Evolutionary conservation across 1,140 invertebrate genomes (phyloP).

Genomic region (Drosophila pandora): DNA sequence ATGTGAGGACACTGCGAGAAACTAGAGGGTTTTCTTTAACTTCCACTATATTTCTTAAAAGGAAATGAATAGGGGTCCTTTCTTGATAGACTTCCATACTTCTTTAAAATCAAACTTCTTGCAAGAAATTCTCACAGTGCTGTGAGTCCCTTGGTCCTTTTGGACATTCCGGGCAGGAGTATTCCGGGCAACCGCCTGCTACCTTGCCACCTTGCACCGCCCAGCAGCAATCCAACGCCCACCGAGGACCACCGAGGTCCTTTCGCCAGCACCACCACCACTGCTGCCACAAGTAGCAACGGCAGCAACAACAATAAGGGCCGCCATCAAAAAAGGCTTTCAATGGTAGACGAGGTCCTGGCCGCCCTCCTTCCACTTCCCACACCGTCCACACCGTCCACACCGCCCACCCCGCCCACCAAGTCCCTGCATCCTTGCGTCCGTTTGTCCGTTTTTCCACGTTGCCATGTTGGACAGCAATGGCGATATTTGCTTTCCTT

Average conservation of each 20-base stretch:
- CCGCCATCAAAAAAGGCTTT: constrained; percentile 76
- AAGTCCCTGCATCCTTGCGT: constrained; percentile 19
- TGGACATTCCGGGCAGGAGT: constrained; percentile 59
- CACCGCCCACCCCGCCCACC: constrained; percentile 12
- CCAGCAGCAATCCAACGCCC: constrained; percentile 8
- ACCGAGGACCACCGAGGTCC: constrained; percentile 8
- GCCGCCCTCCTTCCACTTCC: constrained; percentile 13
- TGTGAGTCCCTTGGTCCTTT: constrained; percentile 59
- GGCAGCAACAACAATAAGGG: constrained; percentile 11
- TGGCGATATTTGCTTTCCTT: constrained; percentile 64
- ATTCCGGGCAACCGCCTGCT: constrained; percentile 47
- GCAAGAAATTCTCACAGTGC: constrained; percentile 4
- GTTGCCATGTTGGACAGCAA: constrained; percentile 62
- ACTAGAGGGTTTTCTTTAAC: not conserved
- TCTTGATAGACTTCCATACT: too few relatives aligned
- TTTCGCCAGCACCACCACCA: not conserved
- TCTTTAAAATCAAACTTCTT: too few relatives aligned
- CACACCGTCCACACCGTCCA: constrained; percentile 5
- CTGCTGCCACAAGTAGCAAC: constrained; percentile 18
- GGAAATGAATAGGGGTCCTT: too few relatives aligned
- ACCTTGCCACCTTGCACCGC: constrained; percentile 55
- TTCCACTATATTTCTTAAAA: not conserved
- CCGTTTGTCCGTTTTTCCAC: constrained; percentile 58
- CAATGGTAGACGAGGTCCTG: constrained; percentile 68
- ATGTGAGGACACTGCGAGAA: constrained; percentile 11